phyloP scores from a whole-genome alignment of 2,797 vertebrate genomes.

The Artibeus lituratus region DNA sequence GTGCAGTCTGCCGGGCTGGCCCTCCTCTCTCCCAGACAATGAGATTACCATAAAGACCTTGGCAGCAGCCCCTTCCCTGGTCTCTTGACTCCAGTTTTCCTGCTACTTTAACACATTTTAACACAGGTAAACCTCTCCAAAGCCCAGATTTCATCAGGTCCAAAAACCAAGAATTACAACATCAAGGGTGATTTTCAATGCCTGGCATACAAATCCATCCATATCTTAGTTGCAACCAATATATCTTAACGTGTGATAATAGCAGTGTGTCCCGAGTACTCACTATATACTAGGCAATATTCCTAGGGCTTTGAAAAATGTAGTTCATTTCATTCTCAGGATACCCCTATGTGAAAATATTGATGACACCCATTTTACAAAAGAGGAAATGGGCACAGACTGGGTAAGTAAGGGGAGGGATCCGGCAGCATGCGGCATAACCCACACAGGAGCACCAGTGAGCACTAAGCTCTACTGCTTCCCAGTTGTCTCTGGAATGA shows the following conservation, averaged over 20 bases:
- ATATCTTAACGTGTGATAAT: not conserved
- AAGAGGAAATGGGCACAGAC: not conserved
- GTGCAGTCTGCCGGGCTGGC: not conserved
- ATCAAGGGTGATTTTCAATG: not conserved
- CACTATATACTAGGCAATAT: not conserved
- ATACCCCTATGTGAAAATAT: not conserved
- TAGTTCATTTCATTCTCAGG: not conserved
- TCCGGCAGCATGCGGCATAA: not conserved
- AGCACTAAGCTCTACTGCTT: not conserved
- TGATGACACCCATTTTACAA: not conserved
- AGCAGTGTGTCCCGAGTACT: not conserved
- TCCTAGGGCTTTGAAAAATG: not conserved
- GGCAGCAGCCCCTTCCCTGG: not conserved
- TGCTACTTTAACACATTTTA: not conserved
- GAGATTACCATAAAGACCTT: constrained; percentile 22
- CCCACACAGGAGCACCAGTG: not conserved
- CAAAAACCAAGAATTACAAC: not conserved
- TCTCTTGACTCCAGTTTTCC: not conserved
- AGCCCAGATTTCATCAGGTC: not conserved
- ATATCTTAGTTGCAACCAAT: not conserved
- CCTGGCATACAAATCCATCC: not conserved
- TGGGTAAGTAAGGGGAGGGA: not conserved
- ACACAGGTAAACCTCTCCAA: not conserved
- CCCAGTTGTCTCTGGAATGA: not conserved
- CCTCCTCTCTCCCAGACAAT: not conserved